Conservation (phyloP, 2,797 vertebrate genomes). For the Spinibarbus caldwelli region DNA sequence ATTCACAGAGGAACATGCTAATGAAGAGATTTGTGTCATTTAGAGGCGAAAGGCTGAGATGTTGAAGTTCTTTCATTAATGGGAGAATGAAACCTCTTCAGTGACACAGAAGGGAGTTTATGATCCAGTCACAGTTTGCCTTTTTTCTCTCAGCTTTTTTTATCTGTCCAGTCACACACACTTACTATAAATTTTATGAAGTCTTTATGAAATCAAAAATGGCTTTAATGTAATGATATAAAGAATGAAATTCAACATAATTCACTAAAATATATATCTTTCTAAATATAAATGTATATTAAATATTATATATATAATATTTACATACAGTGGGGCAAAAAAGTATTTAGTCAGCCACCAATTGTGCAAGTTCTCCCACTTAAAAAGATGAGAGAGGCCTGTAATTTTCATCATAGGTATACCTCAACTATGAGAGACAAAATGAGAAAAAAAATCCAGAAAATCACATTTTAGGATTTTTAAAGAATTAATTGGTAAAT, state of each 20-base stretch:
- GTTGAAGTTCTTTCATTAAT: slow-evolving; percentile 18
- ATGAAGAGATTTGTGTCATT: slow-evolving; percentile 41
- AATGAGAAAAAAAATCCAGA: no score
- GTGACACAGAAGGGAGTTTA: slow-evolving; percentile 7
- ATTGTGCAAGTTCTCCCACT: no score
- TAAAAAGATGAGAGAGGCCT: no score
- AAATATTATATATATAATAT: not conserved
- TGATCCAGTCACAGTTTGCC: not conserved
- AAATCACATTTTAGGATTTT: no score
- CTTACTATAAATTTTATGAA: not conserved
- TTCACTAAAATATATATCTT: not conserved
- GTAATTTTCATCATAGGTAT: no score
- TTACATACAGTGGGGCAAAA: no score
- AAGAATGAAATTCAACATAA: not conserved
- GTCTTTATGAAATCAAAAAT: no score
- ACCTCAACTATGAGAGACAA: no score
- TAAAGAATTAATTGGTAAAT: no score
- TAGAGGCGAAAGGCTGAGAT: slow-evolving; percentile 5
- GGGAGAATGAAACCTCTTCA: not conserved
- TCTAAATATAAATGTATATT: no score
- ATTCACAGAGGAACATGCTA: slow-evolving; percentile 19
- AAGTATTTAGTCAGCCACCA: no score
- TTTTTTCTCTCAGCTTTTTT: slow-evolving; percentile 1
- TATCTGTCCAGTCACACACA: not conserved
- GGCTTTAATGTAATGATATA: not conserved